Evolutionary conservation across 1,140 invertebrate species (phyloP), one percentile per base, ranked within the genome.

Genomic region (Neomicropteryx cornuta): DNA sequence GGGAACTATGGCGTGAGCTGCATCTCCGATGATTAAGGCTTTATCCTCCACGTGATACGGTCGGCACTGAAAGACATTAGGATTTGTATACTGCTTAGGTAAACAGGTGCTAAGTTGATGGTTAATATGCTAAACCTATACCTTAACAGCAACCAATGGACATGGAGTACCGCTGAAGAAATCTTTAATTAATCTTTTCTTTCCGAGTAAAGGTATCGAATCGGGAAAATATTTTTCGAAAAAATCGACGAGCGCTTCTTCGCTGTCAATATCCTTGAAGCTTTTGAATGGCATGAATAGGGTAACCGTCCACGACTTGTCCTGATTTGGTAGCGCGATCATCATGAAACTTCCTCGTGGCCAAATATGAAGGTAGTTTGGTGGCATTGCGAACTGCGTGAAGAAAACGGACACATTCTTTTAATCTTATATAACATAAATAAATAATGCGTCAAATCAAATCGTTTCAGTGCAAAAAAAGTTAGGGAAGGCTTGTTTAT

Each of bases 1-100:
- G 0, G 96, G 96, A 3, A 98, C 95, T 77, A 98, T 97, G 0
- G 95, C 94, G 58, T 99, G 96, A 0, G 95, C 95, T 4, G 94
- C 92, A 65, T 98, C 94, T 1, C 95, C 95, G 46, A 98, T 76
- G 2, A 99, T 71, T 1, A 98, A 49, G 1, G 74, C 76, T 44
- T 76, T 83, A 38, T 76, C 72, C 2, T 70, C 74, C 36, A 80
- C 70, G 56, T 96, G 76, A 61, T 93, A 93, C 1, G 89, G 91
- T 31, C 75, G 71, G 55, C 92, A 96, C 83, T 91, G 60, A 18
- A 61, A 69, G n/a, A n/a, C n/a, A n/a, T n/a, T n/a, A n/a, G n/a
- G n/a, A n/a, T n/a, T n/a, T n/a, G n/a, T n/a, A n/a, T n/a, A n/a
- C n/a, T n/a, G n/a, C n/a, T n/a, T n/a, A n/a, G n/a, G n/a, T n/a